Percentiles rank a stretch among this genome's conserved stretches.
phyloP scores from a whole-genome alignment of 1,140 invertebrate genomes.

The Meloidogyne exigua region DNA sequence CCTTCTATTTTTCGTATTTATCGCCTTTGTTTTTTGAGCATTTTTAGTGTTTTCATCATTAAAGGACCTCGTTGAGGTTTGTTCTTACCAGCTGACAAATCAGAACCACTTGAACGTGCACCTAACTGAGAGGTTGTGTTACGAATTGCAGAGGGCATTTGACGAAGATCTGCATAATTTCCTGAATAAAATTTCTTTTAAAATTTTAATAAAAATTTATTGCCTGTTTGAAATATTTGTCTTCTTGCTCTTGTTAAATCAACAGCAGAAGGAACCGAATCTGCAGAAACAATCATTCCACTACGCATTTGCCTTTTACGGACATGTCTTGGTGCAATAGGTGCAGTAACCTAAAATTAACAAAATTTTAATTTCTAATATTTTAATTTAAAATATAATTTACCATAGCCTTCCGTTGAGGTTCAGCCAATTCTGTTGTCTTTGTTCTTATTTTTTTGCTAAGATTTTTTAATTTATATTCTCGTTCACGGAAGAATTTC shows the following conservation, averaged over 20 bases:
- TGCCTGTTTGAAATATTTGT: conserved; percentile 25
- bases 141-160: conserved; percentile 25
- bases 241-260: conserved; percentile 22
- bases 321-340: conserved; percentile 19
- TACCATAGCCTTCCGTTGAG: conserved; percentile 17
- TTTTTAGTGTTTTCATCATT: conserved; percentile 23
- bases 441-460: conserved; percentile 11
- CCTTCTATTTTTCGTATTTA: not conserved
- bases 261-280: conserved; percentile 19
- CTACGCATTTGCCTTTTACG: conserved; percentile 14
- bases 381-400: not conserved
- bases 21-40: conserved; percentile 20
- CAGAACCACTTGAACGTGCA: not conserved
- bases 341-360: conserved; percentile 8
- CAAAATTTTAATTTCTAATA: no score
- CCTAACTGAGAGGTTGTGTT: not conserved
- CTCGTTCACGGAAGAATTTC: conserved; percentile 20
- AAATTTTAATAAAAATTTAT: not conserved
- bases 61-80: conserved; percentile 23
- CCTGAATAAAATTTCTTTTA: not conserved
- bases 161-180: conserved; percentile 20
- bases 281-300: conserved; percentile 14
- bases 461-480: conserved; percentile 3
- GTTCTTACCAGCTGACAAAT: conserved; percentile 1
- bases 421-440: conserved; percentile 7